Evolutionary conservation across 2,888 invertebrate genomes (phyloP).

Genomic region (Aelia acuminata): DNA sequence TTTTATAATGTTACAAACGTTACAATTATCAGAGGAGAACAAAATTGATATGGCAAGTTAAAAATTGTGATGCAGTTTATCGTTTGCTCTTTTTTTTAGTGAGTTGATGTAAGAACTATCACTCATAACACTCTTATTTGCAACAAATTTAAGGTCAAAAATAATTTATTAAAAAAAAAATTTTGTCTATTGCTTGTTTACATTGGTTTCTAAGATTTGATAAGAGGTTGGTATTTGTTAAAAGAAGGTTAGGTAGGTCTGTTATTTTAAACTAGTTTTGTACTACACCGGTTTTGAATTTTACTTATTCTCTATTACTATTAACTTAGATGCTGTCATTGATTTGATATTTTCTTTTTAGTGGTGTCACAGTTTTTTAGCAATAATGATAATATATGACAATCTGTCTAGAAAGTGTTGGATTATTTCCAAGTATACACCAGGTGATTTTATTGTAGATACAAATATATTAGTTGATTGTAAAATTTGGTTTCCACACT

Average conservation of each 20-base stretch:
- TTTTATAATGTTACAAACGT: not conserved
- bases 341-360: not conserved
- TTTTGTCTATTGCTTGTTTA: not conserved
- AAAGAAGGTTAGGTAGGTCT: conserved; percentile 49
- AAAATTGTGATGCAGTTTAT: not conserved
- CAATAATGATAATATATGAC: not conserved
- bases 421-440: conserved; percentile 33
- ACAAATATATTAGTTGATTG: conserved; percentile 5
- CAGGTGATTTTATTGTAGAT: conserved; percentile 35
- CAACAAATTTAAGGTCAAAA: not conserved
- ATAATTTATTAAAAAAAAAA: not conserved
- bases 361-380: not conserved
- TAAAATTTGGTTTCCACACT: not conserved
- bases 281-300: conserved; percentile 28
- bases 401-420: conserved; percentile 38
- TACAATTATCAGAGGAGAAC: not conserved
- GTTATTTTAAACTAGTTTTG: conserved; percentile 31
- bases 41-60: not conserved
- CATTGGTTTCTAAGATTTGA: not conserved
- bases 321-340: not conserved
- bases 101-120: not conserved
- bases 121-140: not conserved
- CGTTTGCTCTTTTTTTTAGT: not conserved
- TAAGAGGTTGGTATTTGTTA: conserved; percentile 49
- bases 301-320: not conserved